These are phyloP conservation scores for Eutolmus rufibarbis DNA, from an alignment of 2,888 invertebrate species.

Conservation along the genomic window DNA sequence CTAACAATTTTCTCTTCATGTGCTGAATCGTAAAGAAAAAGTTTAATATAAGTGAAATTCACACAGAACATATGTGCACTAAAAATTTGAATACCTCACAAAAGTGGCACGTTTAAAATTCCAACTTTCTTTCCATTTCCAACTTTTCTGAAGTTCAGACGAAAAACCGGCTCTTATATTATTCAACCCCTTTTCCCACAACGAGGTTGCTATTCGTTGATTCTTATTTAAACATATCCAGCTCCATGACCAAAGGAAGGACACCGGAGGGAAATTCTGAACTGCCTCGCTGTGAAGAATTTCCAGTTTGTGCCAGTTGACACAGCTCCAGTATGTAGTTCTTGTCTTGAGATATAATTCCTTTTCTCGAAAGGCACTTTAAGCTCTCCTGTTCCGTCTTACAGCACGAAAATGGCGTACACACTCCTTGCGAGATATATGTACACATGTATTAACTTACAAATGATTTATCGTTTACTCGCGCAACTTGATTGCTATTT, in stretches of 20 bases:
- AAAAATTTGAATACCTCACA: background rate
- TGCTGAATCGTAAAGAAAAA: background rate
- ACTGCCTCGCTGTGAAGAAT: background rate
- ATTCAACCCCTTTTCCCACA: conserved; percentile 6
- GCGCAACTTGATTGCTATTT: background rate
- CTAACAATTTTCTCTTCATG: background rate
- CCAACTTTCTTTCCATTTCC: background rate
- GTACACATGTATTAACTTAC: conserved; percentile 11
- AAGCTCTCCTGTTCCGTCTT: background rate
- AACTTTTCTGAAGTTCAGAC: background rate
- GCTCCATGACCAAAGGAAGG: background rate
- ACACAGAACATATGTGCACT: background rate
- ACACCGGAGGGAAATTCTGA: background rate
- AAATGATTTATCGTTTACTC: conserved; percentile 18
- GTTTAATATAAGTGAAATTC: background rate
- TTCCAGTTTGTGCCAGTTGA: conserved; percentile 19
- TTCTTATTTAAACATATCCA: background rate
- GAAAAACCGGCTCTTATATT: background rate
- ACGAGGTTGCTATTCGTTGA: background rate
- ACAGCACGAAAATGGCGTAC: background rate
- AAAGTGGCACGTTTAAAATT: background rate
- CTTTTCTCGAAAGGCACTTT: background rate
- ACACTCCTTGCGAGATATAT: background rate
- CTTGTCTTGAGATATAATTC: conserved; percentile 5
- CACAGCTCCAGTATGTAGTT: background rate